Percentiles rank a stretch among this genome's conserved stretches.
Conservation (phyloP, 1,140 invertebrate species). For the Neodiprion pinetum region DNA sequence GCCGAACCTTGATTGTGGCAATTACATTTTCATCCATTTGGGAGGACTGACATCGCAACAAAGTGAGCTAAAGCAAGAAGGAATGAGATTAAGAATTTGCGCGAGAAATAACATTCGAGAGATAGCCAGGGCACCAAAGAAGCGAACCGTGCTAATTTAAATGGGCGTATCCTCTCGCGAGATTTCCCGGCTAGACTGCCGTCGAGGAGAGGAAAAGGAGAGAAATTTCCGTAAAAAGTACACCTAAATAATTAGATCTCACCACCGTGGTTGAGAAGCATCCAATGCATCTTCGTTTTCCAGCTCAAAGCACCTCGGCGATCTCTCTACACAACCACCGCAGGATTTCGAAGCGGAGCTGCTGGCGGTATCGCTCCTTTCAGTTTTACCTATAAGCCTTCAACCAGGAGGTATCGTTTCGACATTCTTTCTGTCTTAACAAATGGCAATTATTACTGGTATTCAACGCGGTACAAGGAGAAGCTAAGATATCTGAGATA, state of each 20-base stretch:
- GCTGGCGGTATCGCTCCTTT: background rate
- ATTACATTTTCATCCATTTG: no score
- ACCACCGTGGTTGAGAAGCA: constrained; percentile 11
- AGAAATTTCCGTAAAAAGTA: background rate
- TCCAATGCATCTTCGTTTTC: constrained; percentile 19
- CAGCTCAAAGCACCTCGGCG: background rate
- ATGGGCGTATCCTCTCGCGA: constrained; percentile 1
- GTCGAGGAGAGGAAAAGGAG: background rate
- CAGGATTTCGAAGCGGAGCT: background rate
- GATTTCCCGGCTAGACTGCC: background rate
- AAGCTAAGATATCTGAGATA: no score
- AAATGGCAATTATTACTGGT: no score
- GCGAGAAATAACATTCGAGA: background rate
- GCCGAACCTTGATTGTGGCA: no score
- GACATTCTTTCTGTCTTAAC: no score
- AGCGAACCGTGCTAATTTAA: background rate
- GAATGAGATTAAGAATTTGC: no score
- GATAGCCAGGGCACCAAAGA: background rate
- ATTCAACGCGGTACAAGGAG: no score
- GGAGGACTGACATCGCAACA: no score
- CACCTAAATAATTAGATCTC: constrained; percentile 21
- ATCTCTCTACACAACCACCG: background rate
- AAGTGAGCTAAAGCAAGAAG: no score
- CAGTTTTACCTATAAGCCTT: background rate
- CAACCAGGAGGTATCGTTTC: no score